A percentile compares a stretch with the other conserved stretches of the same genome.
These are phyloP conservation scores for Psophia crepitans DNA, from an alignment of 2,113 vertebrate genomes.

Conservation along the genomic window DNA sequence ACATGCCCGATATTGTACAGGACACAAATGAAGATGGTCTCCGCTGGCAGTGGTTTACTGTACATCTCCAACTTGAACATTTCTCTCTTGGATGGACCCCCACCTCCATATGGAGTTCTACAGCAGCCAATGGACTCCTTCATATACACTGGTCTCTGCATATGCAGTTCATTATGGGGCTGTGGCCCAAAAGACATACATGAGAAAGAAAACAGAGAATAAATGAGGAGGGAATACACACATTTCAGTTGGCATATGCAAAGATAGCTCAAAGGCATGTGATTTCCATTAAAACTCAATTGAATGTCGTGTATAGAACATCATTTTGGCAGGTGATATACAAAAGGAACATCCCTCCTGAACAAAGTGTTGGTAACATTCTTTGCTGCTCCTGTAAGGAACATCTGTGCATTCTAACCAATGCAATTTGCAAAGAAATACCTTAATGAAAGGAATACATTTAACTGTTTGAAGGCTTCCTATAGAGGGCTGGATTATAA, in stretches of 20 bases:
- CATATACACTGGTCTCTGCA: not conserved
- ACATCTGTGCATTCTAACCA: not conserved
- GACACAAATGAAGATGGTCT: slow-evolving; percentile 19
- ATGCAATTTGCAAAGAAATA: not conserved
- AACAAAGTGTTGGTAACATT: not conserved
- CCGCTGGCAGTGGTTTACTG: not conserved
- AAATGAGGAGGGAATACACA: not conserved
- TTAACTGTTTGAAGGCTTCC: not conserved
- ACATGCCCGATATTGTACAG: not conserved
- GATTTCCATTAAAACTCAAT: not conserved
- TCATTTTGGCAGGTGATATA: not conserved
- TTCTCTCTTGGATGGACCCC: not conserved
- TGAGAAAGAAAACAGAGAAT: not conserved
- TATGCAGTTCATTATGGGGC: not conserved
- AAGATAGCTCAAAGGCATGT: not conserved
- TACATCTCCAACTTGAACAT: not conserved
- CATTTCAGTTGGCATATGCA: not conserved
- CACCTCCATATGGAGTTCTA: not conserved
- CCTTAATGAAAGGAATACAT: not conserved
- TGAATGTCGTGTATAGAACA: not conserved
- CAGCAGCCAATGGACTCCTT: not conserved
- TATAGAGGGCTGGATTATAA: not conserved
- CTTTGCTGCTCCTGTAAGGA: not conserved
- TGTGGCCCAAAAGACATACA: not conserved
- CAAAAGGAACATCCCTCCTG: not conserved